Evolutionary conservation across 2,888 invertebrate genomes (phyloP).

Genomic region (Iphiclides podalirius): DNA sequence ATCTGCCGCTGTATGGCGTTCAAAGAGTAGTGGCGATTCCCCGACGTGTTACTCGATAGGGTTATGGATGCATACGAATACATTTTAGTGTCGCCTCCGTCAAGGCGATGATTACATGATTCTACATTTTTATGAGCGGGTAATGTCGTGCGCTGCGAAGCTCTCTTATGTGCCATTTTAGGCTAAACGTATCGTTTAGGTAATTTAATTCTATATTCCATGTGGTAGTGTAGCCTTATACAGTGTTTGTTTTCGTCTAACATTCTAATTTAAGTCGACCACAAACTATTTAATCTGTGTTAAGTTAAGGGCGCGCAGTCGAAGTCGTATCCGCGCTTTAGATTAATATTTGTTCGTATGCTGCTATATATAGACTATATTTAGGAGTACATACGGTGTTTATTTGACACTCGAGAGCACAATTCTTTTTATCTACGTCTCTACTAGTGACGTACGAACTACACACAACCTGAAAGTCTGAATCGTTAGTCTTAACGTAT

Average conservation of each 20-base stretch:
- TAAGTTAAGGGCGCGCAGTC: constrained; percentile 4
- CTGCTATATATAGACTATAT: constrained; percentile 15
- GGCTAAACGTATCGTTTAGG: constrained; percentile 59
- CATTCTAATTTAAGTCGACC: constrained; percentile 23
- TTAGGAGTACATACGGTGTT: constrained; percentile 13
- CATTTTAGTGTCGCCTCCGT: not conserved
- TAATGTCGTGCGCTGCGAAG: constrained; percentile 46
- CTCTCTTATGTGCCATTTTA: constrained; percentile 62
- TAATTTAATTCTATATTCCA: constrained; percentile 53
- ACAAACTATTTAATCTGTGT: constrained; percentile 19
- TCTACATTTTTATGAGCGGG: constrained; percentile 40
- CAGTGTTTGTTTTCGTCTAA: constrained; percentile 28
- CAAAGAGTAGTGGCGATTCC: too few species aligned
- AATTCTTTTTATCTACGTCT: constrained; percentile 8
- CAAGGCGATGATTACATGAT: too few species aligned
- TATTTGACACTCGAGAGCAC: constrained; percentile 12
- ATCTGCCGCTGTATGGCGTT: too few species aligned
- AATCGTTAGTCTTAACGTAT: constrained; percentile 5
- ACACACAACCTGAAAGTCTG: constrained; percentile 16
- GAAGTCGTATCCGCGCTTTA: constrained; percentile 8
- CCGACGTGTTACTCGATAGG: too few species aligned
- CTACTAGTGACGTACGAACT: constrained; percentile 2
- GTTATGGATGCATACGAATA: too few species aligned
- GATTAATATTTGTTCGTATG: constrained; percentile 13
- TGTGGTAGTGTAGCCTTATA: constrained; percentile 33